Conservation (phyloP, 2,888 invertebrate species). For the Seladonia tumulorum region DNA sequence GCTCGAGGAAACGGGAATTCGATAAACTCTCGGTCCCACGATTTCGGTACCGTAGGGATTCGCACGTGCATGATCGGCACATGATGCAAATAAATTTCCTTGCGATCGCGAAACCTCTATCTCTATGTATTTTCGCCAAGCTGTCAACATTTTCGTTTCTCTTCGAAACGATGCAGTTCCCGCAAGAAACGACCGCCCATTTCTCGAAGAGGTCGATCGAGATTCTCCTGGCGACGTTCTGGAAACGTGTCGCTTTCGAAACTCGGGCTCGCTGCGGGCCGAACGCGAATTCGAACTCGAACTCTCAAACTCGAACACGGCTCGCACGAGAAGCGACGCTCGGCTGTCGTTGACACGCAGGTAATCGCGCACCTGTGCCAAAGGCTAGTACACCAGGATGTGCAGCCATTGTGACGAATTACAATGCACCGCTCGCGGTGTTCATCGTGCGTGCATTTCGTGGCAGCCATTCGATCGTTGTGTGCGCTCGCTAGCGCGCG, state of each 20-base stretch:
- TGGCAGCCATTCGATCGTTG: conserved; percentile 19
- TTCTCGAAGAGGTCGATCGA: neutral
- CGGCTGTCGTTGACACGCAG: conserved; percentile 77
- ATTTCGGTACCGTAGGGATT: neutral
- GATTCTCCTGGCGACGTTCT: neutral
- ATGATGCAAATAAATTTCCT: neutral
- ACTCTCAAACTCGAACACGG: neutral
- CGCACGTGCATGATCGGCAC: too few species aligned
- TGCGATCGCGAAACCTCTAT: neutral
- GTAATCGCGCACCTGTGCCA: conserved; percentile 77
- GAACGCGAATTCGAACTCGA: conserved; percentile 2
- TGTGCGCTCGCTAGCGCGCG: neutral
- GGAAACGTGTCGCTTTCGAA: conserved; percentile 57
- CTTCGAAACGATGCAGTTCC: neutral
- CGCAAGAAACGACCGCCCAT: neutral
- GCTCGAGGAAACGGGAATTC: neutral
- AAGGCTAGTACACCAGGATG: conserved; percentile 80
- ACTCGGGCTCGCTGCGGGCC: conserved; percentile 38
- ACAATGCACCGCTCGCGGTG: conserved; percentile 76
- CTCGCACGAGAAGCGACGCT: conserved; percentile 28
- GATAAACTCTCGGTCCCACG: neutral
- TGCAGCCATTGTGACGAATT: conserved; percentile 81
- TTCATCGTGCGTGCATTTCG: conserved; percentile 69
- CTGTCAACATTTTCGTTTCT: neutral
- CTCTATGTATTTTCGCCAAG: too few species aligned